Evolutionary conservation across 2,888 invertebrate genomes (phyloP), one percentile per base, ranked within the genome.

Genomic region (Meiosimyza platycephala): DNA sequence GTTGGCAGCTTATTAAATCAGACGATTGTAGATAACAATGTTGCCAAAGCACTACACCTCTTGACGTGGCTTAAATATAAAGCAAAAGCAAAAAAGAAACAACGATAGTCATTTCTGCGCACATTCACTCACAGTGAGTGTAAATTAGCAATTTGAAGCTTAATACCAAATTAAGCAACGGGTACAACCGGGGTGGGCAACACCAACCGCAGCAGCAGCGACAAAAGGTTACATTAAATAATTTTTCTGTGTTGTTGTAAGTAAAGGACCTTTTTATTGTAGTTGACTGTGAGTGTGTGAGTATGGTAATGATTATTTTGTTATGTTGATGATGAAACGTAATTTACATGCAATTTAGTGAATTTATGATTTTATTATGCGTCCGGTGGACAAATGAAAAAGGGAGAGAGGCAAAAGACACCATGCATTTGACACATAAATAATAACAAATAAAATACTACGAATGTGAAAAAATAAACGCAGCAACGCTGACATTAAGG

Each of bases 1-100:
- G 81, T 80, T 81, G 78, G 72, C 79, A 79, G 79, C 79, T 80
- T 79, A 80, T 81, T 75, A 81, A 77, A 78, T 50, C 64, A 60
- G 72, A 52, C 74, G 73, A 74, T 74, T 40, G 13, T 69, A 76
- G 77, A 78, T 76, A 78, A 76, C 74, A 47, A 47, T 50, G 15
- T 48, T 67, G 57, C 40, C 12, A 48, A 73, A 48, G 40, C 16
- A 18, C n/a, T 40, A 15, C 51, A 50, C 9, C 15, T 50, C 54
- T 65, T n/a, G 11, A 52, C 52, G 22, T 52, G 52, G 51, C 65
- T 28, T 22, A 62, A 28, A 52, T 3, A 3, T 16, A 54, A 40
- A 33, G 2, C 15, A 52, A 12, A 33, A 2, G 2, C 15, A 52
- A 12, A 33, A 2, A 16, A 16, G 28, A 52, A 54, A 18, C 57